Evolutionary conservation across 2,888 invertebrate species (phyloP).

Genomic region (Napeogenes inachia): DNA sequence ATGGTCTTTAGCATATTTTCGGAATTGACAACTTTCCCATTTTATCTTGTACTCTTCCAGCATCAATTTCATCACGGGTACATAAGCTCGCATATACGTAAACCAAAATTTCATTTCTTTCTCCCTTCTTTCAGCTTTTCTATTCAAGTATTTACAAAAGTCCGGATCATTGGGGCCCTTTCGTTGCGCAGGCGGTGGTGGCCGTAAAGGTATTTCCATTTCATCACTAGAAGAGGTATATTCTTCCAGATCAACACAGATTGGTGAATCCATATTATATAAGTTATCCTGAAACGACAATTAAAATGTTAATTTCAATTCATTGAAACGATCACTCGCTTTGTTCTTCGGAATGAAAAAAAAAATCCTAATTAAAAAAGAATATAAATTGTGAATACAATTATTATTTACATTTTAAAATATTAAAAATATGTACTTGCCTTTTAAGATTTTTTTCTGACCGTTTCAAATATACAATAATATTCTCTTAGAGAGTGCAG

Average conservation of each 20-base stretch:
- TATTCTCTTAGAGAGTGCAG: neutral
- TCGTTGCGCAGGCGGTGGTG: neutral
- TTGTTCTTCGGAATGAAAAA: no score
- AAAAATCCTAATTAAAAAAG: no score
- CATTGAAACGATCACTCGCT: no score
- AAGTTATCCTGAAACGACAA: neutral
- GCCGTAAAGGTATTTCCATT: neutral
- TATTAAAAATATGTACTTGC: no score
- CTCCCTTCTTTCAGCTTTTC: no score
- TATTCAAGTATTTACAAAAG: no score
- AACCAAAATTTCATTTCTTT: neutral
- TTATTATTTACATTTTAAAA: no score
- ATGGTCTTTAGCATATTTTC: neutral
- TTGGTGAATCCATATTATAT: neutral
- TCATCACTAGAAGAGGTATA: slow-evolving; percentile 1
- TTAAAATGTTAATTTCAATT: neutral
- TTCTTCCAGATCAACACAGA: neutral
- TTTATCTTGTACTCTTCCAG: slow-evolving; percentile 4
- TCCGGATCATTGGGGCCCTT: neutral
- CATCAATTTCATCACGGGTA: neutral
- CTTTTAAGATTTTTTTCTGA: neutral
- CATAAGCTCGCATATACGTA: neutral
- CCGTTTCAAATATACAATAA: neutral
- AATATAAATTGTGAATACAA: no score
- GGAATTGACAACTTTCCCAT: slow-evolving; percentile 3